Evolutionary conservation across 2,113 vertebrate genomes (phyloP), one percentile per base, ranked within the genome.

Genomic region (Macquaria ambigua): DNA sequence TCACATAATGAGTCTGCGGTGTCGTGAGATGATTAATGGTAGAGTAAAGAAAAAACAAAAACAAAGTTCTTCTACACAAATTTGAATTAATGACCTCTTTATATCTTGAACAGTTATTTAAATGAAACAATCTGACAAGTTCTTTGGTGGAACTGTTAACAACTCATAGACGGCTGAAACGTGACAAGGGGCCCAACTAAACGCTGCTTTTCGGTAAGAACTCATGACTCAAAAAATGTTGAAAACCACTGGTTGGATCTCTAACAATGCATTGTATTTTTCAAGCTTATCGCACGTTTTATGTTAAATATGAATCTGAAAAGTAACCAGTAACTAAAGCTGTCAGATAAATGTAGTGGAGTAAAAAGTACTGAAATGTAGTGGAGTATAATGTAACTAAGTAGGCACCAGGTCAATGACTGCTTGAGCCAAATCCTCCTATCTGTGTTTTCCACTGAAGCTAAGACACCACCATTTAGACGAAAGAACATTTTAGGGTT

Each of bases 371-470:
- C 37, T n/a, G 12, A 56, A 23, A 72, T n/a, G 21, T 18, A 9
- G 12, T n/a, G 5, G 8, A 10, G 37, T 25, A 43, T 43, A 25
- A 41, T 9, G 21, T 39, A 23, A 48, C 14, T 16, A 48, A 48
- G 15, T 48, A 48, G 46, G 4, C 46, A 41, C 39, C 50, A 12
- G 43, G 48, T 71, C n/a, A 1, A 46, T 69, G 73, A 48, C 74
- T 43, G 23, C 69, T 64, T 61, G 48, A 66, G 52, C n/a, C 43
- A 76, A 72, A 72, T 64, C 74, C 56, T 10, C 7, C 50, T 28
- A 31, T 56, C 50, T 25, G 59, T 55, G 34, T 71, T 79, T 71
- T 39, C 53, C 56, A 39, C 55, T 61, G 41, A 37, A 48, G n/a
- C 48, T 53, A 48, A 55, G 39, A 28, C 48, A 2, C 12, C 11